Base-by-base conservation (phyloP, 2,888 invertebrate genomes). In the Oligia latruncula region DNA sequence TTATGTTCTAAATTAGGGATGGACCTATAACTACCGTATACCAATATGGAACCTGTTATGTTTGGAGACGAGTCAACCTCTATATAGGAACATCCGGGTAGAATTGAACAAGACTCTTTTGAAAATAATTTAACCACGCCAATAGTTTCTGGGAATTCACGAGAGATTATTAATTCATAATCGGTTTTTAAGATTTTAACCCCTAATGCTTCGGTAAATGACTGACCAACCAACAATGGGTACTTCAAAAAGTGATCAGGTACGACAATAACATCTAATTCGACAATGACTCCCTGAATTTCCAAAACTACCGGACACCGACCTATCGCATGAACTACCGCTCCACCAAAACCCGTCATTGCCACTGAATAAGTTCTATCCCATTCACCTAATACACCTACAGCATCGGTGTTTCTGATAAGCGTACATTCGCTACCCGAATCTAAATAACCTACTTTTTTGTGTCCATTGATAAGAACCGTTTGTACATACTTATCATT, bases 321-420 rank as follows among this genome's bases (percentile, higher is more conserved):
- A 40, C 40, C 40, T 40, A 65, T 64, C 64, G 64, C 64, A 40
- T 65, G 40, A 43, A 43, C 20, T 23, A 65, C 35, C 20, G 20
- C 65, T 65, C 64, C 35, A 17, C 64, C 35, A 20, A 35, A 64
- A 17, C 64, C 64, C 1, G 64, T 64, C 64, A 64, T 64, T 8
- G 35, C 64, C 2, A 65, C 65, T 40, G 20, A 49, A 20, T 68
- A 68, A 68, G 68, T 68, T 9, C 9, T 29, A 52, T 68, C 29
- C 68, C 11, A 68, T 29, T 49, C 20, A 29, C 68, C 20, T 5
- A 68, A 49, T 29, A 68, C 29, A 52, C 52, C 46, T 49, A 49
- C 29, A 49, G 49, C 68, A 70, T 70, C 68, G 4, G 49, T 5
- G 29, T 70, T 70, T 70, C 52, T 70, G 29, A 70, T 70, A 20